Evolutionary conservation across 2,888 invertebrate genomes (phyloP), one percentile per base, ranked within the genome.

Genomic region (Watsonalla binaria): DNA sequence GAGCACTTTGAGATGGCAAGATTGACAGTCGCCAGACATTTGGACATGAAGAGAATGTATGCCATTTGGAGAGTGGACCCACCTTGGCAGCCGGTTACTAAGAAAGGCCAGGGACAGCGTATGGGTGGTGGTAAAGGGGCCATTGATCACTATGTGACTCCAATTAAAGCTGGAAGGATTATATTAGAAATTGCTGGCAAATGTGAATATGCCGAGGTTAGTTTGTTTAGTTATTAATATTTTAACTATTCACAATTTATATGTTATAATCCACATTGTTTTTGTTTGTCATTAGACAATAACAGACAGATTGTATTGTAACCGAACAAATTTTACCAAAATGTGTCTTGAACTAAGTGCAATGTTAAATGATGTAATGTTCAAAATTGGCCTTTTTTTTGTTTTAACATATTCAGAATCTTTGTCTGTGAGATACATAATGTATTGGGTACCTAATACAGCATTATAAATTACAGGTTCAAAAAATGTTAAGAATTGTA

Each of bases 71-170:
- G 99, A 68, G 91, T 99, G 0, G 97, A 98, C 69, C 91, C 97
- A 0, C 98, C 99, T 0, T 99, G 99, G 99, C 98, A 99, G 73
- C 96, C 99, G 0, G 86, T 98, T 8, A 96, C 97, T 0, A 97
- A 95, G 81, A 96, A 96, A 80, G 96, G 97, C 0, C 95, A 95
- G 80, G 99, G 99, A 0, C 94, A 95, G 63, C 92, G 97, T 68
- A 97, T 98, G 96, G 99, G 99, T 7, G 98, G 98, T 62, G 99
- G 99, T 11, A 99, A 99, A 92, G 98, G 97, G 6, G 91, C 94
- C 0, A 98, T 99, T 56, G 95, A 98, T 77, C 97, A 98, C 82
- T 99, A 98, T 80, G 97, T 96, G 0, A 97, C 98, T 0, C 99
- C 99, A 0, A 84, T 99, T 5, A 97, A 95, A 90, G 92, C 95